A percentile compares a stretch with the other conserved stretches of the same genome.
Conservation (phyloP, 2,113 vertebrate species). For the Isurus oxyrinchus region DNA sequence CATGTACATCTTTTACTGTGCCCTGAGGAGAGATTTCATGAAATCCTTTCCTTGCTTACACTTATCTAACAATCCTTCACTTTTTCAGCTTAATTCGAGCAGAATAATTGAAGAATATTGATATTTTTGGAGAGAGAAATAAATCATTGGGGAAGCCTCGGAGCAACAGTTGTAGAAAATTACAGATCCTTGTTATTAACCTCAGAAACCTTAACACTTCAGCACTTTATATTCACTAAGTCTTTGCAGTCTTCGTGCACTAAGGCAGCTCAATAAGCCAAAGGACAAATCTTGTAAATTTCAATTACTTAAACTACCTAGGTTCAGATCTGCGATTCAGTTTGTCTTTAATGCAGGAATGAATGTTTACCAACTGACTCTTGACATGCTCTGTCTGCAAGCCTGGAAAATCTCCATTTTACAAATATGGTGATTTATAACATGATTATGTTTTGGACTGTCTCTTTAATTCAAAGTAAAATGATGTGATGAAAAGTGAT, state of each 20-base stretch:
- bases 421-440: neutral
- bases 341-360: neutral
- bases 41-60: neutral
- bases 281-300: neutral
- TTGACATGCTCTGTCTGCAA: neutral
- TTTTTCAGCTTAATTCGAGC: neutral
- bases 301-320: constrained; percentile 9
- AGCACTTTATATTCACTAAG: neutral
- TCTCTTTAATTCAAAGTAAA: neutral
- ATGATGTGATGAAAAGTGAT: no score
- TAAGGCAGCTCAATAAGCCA: neutral
- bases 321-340: neutral
- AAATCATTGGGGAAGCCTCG: neutral
- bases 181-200: constrained; percentile 1
- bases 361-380: neutral
- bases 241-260: neutral
- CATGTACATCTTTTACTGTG: neutral
- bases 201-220: neutral
- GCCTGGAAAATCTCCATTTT: neutral
- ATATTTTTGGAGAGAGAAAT: constrained; percentile 4
- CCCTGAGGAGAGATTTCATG: neutral
- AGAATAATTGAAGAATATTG: constrained; percentile 1
- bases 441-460: neutral
- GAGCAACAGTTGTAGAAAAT: neutral
- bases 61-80: neutral